Evolutionary conservation across 2,888 invertebrate genomes (phyloP).

Genomic region (Tanypteryx hageni): DNA sequence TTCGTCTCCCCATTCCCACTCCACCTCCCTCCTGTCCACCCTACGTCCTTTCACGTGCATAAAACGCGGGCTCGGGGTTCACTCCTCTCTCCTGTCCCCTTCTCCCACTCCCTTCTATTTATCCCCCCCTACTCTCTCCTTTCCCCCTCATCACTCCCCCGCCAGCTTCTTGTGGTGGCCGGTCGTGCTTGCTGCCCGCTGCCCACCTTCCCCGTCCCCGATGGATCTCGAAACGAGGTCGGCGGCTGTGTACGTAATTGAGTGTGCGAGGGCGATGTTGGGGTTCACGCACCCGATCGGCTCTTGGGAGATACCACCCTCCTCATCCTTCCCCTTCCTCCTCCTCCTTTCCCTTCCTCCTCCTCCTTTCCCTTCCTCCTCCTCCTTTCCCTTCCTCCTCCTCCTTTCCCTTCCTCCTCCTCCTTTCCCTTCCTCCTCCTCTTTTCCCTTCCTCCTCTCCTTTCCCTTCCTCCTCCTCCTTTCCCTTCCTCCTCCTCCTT

Average conservation of each 20-base stretch:
- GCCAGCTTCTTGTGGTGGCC: conserved; percentile 18
- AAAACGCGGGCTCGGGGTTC: neutral
- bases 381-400: neutral
- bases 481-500: neutral
- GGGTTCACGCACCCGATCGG: conserved; percentile 8
- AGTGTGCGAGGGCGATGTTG: conserved; percentile 41
- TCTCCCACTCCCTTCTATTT: neutral
- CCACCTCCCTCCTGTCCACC: neutral
- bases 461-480: neutral
- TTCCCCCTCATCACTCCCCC: neutral
- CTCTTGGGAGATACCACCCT: neutral
- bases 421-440: neutral
- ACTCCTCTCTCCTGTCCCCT: neutral
- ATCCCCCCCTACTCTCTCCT: neutral
- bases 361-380: neutral
- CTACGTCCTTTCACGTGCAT: neutral
- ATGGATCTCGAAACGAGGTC: conserved; percentile 56
- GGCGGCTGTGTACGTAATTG: conserved; percentile 45
- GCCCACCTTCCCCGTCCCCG: conserved; percentile 9
- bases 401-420: neutral
- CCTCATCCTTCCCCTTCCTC: neutral
- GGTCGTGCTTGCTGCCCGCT: conserved; percentile 20
- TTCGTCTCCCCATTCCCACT: neutral
- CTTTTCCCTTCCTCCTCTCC: neutral
- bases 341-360: neutral